A percentile compares a stretch with the other conserved stretches of the same genome.
Conservation (phyloP, 2,113 vertebrate genomes). For the Cryptomyrus ogoouensis region DNA sequence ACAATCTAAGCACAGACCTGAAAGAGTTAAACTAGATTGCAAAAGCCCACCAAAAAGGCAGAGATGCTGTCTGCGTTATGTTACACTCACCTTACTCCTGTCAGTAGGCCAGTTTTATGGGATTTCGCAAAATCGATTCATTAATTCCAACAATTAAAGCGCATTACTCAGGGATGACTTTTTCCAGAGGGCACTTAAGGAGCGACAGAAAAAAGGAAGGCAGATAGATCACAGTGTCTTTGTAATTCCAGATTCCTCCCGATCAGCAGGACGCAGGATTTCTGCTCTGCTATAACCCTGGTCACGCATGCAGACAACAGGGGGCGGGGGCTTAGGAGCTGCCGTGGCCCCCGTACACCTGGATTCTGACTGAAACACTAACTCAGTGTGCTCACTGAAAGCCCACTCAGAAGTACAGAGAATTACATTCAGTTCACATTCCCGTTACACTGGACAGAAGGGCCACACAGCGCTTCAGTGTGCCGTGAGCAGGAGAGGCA, state of each 20-base stretch:
- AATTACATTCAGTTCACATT: background rate
- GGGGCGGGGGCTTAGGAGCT: background rate
- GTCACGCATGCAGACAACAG: background rate
- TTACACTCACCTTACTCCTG: background rate
- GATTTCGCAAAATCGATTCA: background rate
- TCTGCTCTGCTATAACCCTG: background rate
- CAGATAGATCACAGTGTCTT: background rate
- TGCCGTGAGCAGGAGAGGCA: background rate
- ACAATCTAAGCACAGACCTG: background rate
- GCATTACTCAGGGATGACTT: background rate
- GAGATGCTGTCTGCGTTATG: background rate
- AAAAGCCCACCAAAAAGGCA: background rate
- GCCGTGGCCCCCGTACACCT: background rate
- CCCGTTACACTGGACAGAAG: background rate
- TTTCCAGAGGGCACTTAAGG: background rate
- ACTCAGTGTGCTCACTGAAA: background rate
- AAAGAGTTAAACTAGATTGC: background rate
- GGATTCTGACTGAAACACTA: background rate
- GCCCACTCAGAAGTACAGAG: background rate
- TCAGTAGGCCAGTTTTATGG: background rate
- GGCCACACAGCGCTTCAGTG: background rate
- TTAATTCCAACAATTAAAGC: background rate
- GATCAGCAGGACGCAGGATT: background rate
- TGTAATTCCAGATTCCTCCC: background rate
- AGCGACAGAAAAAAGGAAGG: background rate